Evolutionary conservation across 2,888 invertebrate species (phyloP).

Genomic region (Hyposoter dolosus): DNA sequence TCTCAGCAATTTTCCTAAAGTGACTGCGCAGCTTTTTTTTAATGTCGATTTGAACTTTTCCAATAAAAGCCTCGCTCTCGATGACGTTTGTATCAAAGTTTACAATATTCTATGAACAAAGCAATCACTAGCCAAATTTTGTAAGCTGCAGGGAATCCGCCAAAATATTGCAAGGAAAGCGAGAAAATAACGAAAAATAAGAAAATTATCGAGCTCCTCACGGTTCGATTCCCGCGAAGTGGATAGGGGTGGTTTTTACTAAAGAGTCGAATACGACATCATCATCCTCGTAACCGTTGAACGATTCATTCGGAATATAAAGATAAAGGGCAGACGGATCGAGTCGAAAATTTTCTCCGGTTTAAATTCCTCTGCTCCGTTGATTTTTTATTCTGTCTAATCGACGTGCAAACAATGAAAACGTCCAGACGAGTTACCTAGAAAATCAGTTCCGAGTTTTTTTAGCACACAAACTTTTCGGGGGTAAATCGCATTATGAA

Average conservation of each 20-base stretch:
- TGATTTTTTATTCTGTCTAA: background rate
- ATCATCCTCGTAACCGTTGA: slow-evolving; percentile 34
- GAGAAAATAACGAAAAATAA: background rate
- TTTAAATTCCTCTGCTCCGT: slow-evolving; percentile 14
- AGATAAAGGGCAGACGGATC: slow-evolving; percentile 37
- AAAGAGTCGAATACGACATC: slow-evolving; percentile 4
- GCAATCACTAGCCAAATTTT: background rate
- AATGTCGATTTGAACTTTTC: background rate
- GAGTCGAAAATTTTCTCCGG: slow-evolving; percentile 25
- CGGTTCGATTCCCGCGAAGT: slow-evolving; percentile 15
- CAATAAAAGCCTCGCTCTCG: background rate
- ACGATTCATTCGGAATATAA: slow-evolving; percentile 46
- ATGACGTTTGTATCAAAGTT: background rate
- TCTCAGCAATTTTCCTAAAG: background rate
- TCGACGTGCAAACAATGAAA: background rate
- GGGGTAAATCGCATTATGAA: background rate
- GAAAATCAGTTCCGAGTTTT: background rate
- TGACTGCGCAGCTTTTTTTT: background rate
- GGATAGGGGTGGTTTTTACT: slow-evolving; percentile 1
- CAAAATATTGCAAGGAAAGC: background rate
- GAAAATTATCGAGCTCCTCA: background rate
- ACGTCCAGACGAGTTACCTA: background rate
- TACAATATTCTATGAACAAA: background rate
- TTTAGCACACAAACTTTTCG: background rate
- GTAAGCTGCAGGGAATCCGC: background rate